Evolutionary conservation across 2,888 invertebrate genomes (phyloP), one percentile per base, ranked within the genome.

Genomic region (Ichneumon xanthorius): DNA sequence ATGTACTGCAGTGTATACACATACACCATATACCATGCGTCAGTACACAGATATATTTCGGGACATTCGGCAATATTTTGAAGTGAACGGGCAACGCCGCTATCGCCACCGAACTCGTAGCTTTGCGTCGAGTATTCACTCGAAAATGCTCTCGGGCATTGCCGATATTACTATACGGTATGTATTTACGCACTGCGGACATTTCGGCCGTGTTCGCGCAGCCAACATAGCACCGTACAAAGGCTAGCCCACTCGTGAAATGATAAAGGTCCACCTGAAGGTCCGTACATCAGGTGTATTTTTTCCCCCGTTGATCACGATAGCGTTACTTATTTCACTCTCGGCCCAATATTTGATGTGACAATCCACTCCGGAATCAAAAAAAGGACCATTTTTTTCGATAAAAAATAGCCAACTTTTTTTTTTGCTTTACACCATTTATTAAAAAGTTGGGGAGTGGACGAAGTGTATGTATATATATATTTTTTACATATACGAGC

Each of bases 181-280:
- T 65, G 55, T 45, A 77, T 80, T 82, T 72, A 82, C 82, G 65
- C 71, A 77, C 77, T 65, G 77, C 82, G 22, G 71, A 53, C 30
- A 63, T 55, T 63, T 30, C 68, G 14, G 30, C n/a, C 9, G 61
- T 63, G 48, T 9, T 70, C 19, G 58, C 45, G 55, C 37, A 61
- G 1, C 55, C 48, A 26, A 11, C 9, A 58, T 58, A 58, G 5
- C 58, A 58, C 14, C 14, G 26, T 22, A 26, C 26, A 58, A 58
- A 14, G 58, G 11, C 26, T 58, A n/a, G 1, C 0, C 5, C 4
- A 14, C 11, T 58, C 11, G 58, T 11, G 58, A 58, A 22, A 58
- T 26, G 11, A 26, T 58, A 58, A 58, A 58, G 5, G 14, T 40
- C 3, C 26, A 58, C 22, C 58, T 14, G 14, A 58, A 58, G 26